These are phyloP conservation scores for Pholis gunnellus DNA, from an alignment of 2,113 vertebrate genomes.

Conservation along the genomic window DNA sequence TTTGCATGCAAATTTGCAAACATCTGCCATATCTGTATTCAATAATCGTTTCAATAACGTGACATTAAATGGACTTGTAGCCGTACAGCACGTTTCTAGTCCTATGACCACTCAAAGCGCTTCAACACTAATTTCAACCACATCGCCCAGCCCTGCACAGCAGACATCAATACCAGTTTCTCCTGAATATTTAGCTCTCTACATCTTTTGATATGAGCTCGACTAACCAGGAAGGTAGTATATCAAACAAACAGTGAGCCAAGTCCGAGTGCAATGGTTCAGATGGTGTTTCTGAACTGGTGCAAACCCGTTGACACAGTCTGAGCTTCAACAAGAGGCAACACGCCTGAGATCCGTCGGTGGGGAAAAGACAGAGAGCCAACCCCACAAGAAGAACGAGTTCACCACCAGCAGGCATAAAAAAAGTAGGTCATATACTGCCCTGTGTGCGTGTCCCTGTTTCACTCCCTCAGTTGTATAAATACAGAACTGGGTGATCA, in stretches of 20 bases:
- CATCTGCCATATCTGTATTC: not conserved
- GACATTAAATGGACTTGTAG: not conserved
- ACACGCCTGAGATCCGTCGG: constrained; percentile 40
- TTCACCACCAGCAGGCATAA: constrained; percentile 17
- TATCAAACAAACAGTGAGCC: constrained; percentile 1
- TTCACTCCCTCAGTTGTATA: not conserved
- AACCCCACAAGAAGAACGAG: constrained; percentile 34
- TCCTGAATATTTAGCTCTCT: not conserved
- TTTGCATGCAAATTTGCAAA: not conserved
- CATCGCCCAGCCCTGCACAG: not conserved
- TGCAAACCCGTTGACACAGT: constrained; percentile 35
- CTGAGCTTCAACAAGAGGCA: constrained; percentile 43
- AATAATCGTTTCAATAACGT: not conserved
- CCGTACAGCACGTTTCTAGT: not conserved
- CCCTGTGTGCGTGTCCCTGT: not conserved
- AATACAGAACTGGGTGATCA: not conserved
- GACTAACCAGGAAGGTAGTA: not conserved
- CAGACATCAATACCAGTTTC: not conserved
- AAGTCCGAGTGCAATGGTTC: not conserved
- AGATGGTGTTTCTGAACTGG: constrained; percentile 13
- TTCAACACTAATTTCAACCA: not conserved
- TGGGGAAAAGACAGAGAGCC: not conserved
- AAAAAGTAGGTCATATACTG: constrained; percentile 49
- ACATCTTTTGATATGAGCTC: not conserved
- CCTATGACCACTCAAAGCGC: not conserved